These are phyloP conservation scores for Penaeus japonicus DNA, from an alignment of 1,140 invertebrate species.

Conservation along the genomic window DNA sequence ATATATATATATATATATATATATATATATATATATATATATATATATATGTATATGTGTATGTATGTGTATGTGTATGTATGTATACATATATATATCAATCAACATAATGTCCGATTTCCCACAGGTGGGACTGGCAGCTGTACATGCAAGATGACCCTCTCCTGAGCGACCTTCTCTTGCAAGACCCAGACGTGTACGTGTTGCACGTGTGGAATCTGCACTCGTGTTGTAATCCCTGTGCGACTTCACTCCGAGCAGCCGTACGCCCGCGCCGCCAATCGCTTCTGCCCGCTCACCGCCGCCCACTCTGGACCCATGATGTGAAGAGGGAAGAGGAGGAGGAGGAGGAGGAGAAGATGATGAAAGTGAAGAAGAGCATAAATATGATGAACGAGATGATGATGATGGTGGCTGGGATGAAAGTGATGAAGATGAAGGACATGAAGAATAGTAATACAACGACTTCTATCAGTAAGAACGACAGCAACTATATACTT, in stretches of 20 bases:
- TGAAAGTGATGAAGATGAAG: too few species aligned
- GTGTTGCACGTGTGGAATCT: constrained; percentile 27
- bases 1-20: too few species aligned
- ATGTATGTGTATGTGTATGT: too few species aligned
- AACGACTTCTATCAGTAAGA: too few species aligned
- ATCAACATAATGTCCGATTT: too few species aligned
- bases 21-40: too few species aligned
- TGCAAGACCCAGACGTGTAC: constrained; percentile 2
- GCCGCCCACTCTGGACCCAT: neutral
- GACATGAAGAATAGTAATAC: too few species aligned
- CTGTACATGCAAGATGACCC: constrained; percentile 7
- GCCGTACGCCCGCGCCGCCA: constrained; percentile 29
- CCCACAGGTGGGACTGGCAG: constrained; percentile 26
- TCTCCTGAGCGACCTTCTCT: neutral
- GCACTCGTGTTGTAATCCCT: neutral
- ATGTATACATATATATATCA: too few species aligned
- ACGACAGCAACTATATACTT: too few species aligned
- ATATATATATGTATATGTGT: too few species aligned
- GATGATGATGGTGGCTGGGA: too few species aligned
- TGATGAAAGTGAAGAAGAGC: neutral
- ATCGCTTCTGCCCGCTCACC: neutral
- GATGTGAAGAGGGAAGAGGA: neutral
- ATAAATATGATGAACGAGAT: neutral
- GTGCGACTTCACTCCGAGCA: neutral
- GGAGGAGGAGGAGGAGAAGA: neutral